Conservation (phyloP, 1,140 invertebrate species). For the Platyscapa corneri region DNA sequence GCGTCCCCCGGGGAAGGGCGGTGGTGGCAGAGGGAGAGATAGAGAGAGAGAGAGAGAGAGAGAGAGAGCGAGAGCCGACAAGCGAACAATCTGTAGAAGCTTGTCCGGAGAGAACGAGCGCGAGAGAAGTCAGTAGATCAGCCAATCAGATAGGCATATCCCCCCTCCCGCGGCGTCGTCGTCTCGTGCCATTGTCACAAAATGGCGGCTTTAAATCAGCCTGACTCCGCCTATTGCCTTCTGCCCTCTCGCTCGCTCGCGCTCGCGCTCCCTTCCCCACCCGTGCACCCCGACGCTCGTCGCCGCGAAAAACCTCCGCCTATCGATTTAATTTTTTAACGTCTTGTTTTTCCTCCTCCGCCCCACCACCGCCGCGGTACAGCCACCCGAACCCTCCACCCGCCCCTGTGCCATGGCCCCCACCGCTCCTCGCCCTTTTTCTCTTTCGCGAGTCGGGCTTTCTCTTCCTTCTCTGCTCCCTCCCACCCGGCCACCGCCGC, state of each 20-base stretch:
- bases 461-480: constrained; percentile 31
- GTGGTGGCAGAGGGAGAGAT: neutral
- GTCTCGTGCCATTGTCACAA: constrained; percentile 71
- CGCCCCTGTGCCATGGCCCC: constrained; percentile 24
- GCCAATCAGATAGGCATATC: constrained; percentile 74
- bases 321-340: constrained; percentile 75
- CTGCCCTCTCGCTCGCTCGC: constrained; percentile 41
- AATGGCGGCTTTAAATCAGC: constrained; percentile 75
- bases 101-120: constrained; percentile 61
- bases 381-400: neutral
- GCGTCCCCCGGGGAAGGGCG: neutral
- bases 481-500: neutral
- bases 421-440: neutral
- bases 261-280: constrained; percentile 45
- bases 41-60: neutral
- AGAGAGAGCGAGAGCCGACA: constrained; percentile 54
- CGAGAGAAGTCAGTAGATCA: constrained; percentile 73
- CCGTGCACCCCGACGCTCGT: neutral
- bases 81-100: constrained; percentile 75
- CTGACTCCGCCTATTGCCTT: constrained; percentile 70
- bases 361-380: constrained; percentile 28
- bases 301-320: constrained; percentile 73
- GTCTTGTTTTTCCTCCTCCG: constrained; percentile 63
- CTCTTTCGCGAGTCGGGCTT: constrained; percentile 29
- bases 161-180: constrained; percentile 59